Base-by-base conservation (phyloP, 2,797 vertebrate species). In the Momotus momota region DNA sequence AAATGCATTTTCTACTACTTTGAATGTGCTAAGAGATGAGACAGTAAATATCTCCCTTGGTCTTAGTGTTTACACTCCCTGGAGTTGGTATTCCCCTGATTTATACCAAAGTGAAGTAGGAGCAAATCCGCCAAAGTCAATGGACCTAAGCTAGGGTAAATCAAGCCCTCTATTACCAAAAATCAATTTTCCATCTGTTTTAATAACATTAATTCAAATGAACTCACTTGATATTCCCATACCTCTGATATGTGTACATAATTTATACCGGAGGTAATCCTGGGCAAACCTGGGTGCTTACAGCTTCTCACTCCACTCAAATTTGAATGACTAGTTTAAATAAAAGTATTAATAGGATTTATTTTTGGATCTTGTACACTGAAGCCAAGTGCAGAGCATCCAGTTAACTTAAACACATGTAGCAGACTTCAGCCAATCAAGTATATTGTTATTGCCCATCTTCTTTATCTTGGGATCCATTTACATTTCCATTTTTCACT, bases 131-230 rank as follows among this genome's bases (percentile, higher is more conserved):
- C 82, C 60, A 72, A 90, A 92, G 62, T 81, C 85, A 88, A 8
- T 71, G 77, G 55, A 94, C 45, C 75, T 94, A 86, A 91, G 70
- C 55, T 46, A 69, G 52, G 52, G 58, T 93, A 91, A 94, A 94
- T 86, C 85, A 91, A 88, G 45, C 6, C 45, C 26, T 81, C 73
- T 93, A 72, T 81, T 95, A 67, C 80, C 82, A 86, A 88, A 86
- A 97, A 96, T 97, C 96, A 94, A 97, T 97, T 97, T 95, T 69
- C 91, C 83, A 86, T 93, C 96, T 96, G 88, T 92, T 94, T 90
- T 88, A 97, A 94, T 91, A 86, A 88, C 54, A 90, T 94, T 97
- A 96, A 96, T 97, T 97, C 89, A 85, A 97, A 96, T 94, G 88
- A 93, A 92, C 90, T 97, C 80, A 48, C 73, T 96, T 83, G 80